phyloP scores from a whole-genome alignment of 2,797 vertebrate species.

The Echiichthys vipera region DNA sequence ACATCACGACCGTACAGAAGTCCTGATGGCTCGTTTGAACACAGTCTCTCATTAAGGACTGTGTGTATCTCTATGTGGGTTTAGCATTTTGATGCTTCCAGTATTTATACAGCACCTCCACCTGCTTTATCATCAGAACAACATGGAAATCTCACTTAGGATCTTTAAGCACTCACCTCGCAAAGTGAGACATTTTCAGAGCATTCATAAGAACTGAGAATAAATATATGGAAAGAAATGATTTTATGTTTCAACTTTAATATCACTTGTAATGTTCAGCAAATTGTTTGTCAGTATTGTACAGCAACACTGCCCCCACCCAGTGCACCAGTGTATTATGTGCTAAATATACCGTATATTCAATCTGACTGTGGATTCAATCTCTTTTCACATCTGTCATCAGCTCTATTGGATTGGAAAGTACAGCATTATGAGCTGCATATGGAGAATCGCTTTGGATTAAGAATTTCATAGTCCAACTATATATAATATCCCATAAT shows the following conservation, averaged over 20 bases:
- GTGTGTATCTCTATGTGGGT: too few relatives aligned
- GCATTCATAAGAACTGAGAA: background rate
- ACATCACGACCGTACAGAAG: too few relatives aligned
- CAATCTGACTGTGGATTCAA: slow-evolving; percentile 29
- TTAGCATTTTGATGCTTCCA: too few relatives aligned
- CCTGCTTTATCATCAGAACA: too few relatives aligned
- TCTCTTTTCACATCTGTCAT: slow-evolving; percentile 46
- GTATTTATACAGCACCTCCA: too few relatives aligned
- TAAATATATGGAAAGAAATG: background rate
- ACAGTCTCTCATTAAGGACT: too few relatives aligned
- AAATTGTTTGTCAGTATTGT: slow-evolving; percentile 2
- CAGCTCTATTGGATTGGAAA: slow-evolving; percentile 34
- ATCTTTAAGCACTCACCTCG: background rate
- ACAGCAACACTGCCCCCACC: background rate
- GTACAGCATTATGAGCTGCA: slow-evolving; percentile 36
- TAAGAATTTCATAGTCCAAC: slow-evolving; percentile 54
- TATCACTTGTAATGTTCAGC: slow-evolving; percentile 8
- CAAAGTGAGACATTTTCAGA: background rate
- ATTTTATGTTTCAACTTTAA: background rate
- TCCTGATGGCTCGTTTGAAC: too few relatives aligned
- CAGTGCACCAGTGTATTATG: slow-evolving; percentile 2
- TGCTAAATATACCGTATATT: slow-evolving; percentile 46
- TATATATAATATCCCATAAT: slow-evolving; percentile 40
- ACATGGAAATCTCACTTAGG: too few relatives aligned
- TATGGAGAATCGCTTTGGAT: slow-evolving; percentile 55